phyloP scores from a whole-genome alignment of 2,888 invertebrate species.

The Hirtodrosophila histrioides region DNA sequence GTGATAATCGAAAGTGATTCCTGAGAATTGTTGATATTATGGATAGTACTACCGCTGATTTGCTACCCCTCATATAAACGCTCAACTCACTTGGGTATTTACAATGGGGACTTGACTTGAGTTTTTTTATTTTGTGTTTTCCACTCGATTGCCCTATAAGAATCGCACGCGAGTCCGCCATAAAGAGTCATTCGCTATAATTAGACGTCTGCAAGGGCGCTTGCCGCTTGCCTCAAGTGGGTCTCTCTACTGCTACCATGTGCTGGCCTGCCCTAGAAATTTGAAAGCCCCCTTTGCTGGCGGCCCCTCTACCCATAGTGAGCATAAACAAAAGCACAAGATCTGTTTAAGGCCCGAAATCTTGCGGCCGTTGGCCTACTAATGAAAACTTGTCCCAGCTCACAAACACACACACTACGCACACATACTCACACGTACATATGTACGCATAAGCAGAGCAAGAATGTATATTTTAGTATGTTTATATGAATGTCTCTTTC shows the following conservation, averaged over 20 bases:
- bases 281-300: neutral
- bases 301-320: constrained; percentile 1
- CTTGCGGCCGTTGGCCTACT: constrained; percentile 60
- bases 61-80: too few relatives aligned
- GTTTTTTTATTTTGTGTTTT: neutral
- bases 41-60: too few relatives aligned
- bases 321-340: constrained; percentile 24
- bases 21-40: too few relatives aligned
- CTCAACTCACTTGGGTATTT: too few relatives aligned
- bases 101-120: too few relatives aligned
- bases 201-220: constrained; percentile 21
- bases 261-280: constrained; percentile 5
- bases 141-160: constrained; percentile 14
- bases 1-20: too few relatives aligned
- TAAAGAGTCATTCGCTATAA: constrained; percentile 24
- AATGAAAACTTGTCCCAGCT: constrained; percentile 57
- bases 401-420: constrained; percentile 10
- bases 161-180: constrained; percentile 36
- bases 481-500: constrained; percentile 49
- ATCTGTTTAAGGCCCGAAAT: constrained; percentile 28
- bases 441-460: constrained; percentile 11
- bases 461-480: constrained; percentile 14
- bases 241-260: too few relatives aligned
- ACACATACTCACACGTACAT: constrained; percentile 5
- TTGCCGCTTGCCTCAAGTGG: neutral